A percentile compares a stretch with the other conserved stretches of the same genome.
Conservation (phyloP, 2,888 invertebrate species). For the Tanypteryx hageni region DNA sequence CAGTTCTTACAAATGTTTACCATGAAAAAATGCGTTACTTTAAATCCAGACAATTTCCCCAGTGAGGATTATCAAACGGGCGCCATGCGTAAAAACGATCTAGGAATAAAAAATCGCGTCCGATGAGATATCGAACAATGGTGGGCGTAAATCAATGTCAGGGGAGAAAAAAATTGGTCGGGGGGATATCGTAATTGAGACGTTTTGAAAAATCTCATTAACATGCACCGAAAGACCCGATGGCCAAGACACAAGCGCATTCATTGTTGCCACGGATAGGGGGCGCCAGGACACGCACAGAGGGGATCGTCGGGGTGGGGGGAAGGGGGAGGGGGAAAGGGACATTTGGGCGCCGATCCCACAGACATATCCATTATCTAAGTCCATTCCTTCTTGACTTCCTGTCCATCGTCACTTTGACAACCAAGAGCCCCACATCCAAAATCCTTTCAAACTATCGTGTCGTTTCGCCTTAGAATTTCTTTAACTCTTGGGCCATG, state of each 20-base stretch:
- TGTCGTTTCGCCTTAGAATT: too few relatives aligned
- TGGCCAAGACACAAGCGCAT: conserved; percentile 32
- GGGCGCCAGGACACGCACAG: background rate
- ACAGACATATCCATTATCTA: conserved; percentile 59
- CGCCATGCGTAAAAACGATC: background rate
- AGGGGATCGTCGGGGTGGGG: too few relatives aligned
- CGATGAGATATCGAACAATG: conserved; percentile 19
- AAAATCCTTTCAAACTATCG: background rate
- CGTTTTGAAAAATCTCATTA: conserved; percentile 60
- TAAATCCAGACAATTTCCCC: background rate
- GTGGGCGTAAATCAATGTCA: conserved; percentile 11
- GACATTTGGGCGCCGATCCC: conserved; percentile 53
- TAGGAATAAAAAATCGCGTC: background rate
- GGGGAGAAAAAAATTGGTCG: background rate
- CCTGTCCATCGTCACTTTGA: conserved; percentile 56
- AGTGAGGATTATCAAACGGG: background rate
- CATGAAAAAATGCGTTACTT: background rate
- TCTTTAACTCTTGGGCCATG: too few relatives aligned
- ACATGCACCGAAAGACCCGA: conserved; percentile 48
- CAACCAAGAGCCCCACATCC: background rate
- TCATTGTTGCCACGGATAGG: conserved; percentile 39
- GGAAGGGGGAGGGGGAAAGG: background rate
- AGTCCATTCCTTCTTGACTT: conserved; percentile 52
- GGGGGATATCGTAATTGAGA: conserved; percentile 28
- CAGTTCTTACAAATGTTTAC: too few relatives aligned